phyloP scores from a whole-genome alignment of 2,888 invertebrate species.

The Apodemia hepburni region DNA sequence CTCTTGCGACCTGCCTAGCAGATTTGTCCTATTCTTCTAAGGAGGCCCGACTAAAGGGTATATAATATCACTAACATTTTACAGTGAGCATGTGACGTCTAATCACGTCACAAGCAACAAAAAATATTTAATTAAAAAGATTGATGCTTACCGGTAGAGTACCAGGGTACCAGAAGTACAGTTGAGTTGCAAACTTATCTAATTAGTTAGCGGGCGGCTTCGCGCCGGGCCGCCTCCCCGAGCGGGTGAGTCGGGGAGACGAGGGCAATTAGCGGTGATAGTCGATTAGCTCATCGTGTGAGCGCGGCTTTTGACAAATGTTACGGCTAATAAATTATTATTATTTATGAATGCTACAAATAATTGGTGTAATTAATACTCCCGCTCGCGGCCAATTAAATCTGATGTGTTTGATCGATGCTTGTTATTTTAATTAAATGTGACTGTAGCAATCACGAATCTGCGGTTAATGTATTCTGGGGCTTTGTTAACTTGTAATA shows the following conservation, averaged over 20 bases:
- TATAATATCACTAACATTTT: no score
- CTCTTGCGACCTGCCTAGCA: no score
- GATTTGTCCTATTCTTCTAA: no score
- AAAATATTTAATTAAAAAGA: conserved; percentile 79
- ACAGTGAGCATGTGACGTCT: conserved; percentile 61
- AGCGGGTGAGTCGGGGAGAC: conserved; percentile 39
- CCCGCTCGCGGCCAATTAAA: conserved; percentile 40
- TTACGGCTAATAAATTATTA: conserved; percentile 69
- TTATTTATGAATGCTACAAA: conserved; percentile 60
- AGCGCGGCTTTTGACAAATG: conserved; percentile 78
- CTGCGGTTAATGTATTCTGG: conserved; percentile 22
- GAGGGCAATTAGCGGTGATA: conserved; percentile 79
- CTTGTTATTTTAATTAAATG: conserved; percentile 39
- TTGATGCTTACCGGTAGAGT: conserved; percentile 74
- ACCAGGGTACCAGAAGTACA: conserved; percentile 72
- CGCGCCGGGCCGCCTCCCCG: conserved; percentile 35
- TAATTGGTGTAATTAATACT: conserved; percentile 59
- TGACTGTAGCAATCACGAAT: conserved; percentile 28
- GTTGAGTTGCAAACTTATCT: conserved; percentile 79
- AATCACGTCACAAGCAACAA: conserved; percentile 72
- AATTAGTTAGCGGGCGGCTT: conserved; percentile 66
- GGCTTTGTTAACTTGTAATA: conserved; percentile 16
- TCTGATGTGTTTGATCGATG: conserved; percentile 38
- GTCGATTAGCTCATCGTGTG: conserved; percentile 79
- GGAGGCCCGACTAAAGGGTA: no score